Base-by-base conservation (phyloP, 2,113 vertebrate genomes). In the Petaurus breviceps region DNA sequence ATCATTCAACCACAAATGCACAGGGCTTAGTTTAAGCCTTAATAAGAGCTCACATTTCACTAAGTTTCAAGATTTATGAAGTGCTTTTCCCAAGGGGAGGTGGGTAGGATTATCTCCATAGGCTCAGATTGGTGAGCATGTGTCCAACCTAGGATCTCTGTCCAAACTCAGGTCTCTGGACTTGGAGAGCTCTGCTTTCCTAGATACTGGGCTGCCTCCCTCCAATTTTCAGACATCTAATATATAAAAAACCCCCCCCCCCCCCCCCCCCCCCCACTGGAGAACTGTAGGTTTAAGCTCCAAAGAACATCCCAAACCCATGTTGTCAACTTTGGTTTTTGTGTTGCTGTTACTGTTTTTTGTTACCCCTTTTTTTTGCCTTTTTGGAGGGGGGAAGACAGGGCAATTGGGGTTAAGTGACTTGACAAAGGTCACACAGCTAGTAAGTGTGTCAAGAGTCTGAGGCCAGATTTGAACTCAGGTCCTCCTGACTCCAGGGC, bases 271-370 rank as follows among this genome's bases (percentile, higher is more conserved):
- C 10, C 90, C 3, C 1, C 4, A 89, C 8, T 94, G 47, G 31
- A 16, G 9, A 94, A 92, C 24, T 96, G 6, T 49, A 23, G 10
- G 23, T 77, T 95, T 96, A 92, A 94, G 46, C 94, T 92, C 26
- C 43, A 94, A 91, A n/a, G 0, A 54, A 4, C 11, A 57, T 51
- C 94, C 10, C 25, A 94, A 49, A 84, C 93, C 91, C 8, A 2
- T 92, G 54, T 96, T 93, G 94, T n/a, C 19, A 90, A 93, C 22
- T 8, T 89, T 22, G 7, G 10, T 31, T 92, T 90, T 89, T 94
- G 22, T 94, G 22, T 43, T 93, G 89, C 51, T 91, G 3, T 28
- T 57, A 95, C 50, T 23, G 93, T 19, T 52, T 52, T 52, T 52
- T 22, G 16, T 93, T 9, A 54, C n/a, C 92, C 3, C 19, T 52